Base-by-base conservation (phyloP, 2,113 vertebrate species). In the Eptatretus burgeri region DNA sequence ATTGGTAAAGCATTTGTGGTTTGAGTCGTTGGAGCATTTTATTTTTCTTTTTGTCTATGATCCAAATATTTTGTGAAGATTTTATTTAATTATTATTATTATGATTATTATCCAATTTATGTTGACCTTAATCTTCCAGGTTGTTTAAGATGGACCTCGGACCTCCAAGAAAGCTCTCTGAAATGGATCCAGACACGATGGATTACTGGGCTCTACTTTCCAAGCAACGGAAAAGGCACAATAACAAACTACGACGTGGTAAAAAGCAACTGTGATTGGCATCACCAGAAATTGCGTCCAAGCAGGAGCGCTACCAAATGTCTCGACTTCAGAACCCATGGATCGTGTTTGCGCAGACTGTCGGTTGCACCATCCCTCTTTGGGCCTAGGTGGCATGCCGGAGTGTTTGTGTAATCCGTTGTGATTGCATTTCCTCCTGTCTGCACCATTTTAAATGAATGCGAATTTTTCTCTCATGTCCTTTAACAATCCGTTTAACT, bases 61-160 rank as follows among this genome's bases (percentile, higher is more conserved):
- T 17, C 56, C 56, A 60, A n/a, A n/a, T 60, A n/a, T n/a, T 60
- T 20, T 20, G 20, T 60, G 56, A n/a, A 60, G 27, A 7, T 41
- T 41, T 41, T 41, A 41, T 41, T 41, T 41, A 41, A 5, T 41
- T 41, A 41, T n/a, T n/a, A n/a, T n/a, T n/a, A n/a, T n/a, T n/a
- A n/a, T n/a, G n/a, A 41, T 41, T 41, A 41, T 3, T 41, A 41
- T 41, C 3, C 27, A 41, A 41, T 41, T 41, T 41, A 2, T 65
- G 49, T 65, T 65, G 19, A 51, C 13, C 13, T 65, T 12, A 17
- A 5, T 0, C 13, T 4, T 1, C 2, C 68, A 94, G 86, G 87
- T 76, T 95, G 66, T 94, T 85, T 68, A 69, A 84, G 67, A 64
- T 93, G 69, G 69, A 88, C 18, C 63, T 89, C 0, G 83, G 84